Conservation (phyloP, 2,888 invertebrate genomes). For the Lasioglossum pauxillum region DNA sequence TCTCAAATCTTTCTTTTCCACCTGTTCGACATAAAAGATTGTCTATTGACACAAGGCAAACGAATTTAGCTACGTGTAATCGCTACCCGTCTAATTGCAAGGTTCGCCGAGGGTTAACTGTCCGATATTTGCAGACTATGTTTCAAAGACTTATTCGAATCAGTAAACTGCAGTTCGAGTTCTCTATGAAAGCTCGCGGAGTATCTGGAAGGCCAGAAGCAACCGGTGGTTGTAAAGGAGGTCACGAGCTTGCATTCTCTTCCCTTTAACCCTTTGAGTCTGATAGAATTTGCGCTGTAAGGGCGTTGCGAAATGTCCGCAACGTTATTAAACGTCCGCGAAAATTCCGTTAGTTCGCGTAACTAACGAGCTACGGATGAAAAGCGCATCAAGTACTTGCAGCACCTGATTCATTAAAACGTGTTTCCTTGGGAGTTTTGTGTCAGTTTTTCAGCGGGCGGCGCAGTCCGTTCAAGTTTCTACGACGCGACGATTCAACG, state of each 20-base stretch:
- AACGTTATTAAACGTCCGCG: slow-evolving; percentile 10
- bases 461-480: background rate
- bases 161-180: slow-evolving; percentile 15
- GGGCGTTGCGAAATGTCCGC: slow-evolving; percentile 20
- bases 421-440: background rate
- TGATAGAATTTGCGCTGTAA: slow-evolving; percentile 46
- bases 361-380: slow-evolving; percentile 22
- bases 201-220: slow-evolving; percentile 55
- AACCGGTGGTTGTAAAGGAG: slow-evolving; percentile 69
- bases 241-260: slow-evolving; percentile 52
- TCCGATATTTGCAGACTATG: slow-evolving; percentile 20
- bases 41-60: background rate
- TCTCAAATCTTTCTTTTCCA: background rate
- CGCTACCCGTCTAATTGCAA: background rate
- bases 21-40: background rate
- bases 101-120: background rate
- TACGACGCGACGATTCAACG: background rate
- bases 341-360: background rate
- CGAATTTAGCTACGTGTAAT: background rate
- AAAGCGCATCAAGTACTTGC: slow-evolving; percentile 7
- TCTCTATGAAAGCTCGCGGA: slow-evolving; percentile 23
- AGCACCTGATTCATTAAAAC: slow-evolving; percentile 15
- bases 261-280: slow-evolving; percentile 59
- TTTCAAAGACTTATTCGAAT: slow-evolving; percentile 32
- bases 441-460: background rate